Base-by-base conservation (phyloP, 2,797 vertebrate genomes). In the Falco cherrug region DNA sequence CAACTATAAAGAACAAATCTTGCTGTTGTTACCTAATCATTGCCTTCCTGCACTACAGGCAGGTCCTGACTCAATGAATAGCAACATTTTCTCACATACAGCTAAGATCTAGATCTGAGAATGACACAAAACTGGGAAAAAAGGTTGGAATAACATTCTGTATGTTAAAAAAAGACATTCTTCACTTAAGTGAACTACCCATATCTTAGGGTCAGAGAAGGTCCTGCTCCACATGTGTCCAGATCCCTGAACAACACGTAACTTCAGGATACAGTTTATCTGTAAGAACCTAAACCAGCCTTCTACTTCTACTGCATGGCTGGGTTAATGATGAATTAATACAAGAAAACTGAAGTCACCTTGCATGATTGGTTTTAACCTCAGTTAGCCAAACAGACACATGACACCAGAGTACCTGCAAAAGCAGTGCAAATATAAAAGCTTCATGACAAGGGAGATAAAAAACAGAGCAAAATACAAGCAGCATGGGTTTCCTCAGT, bases 361-460 rank as follows among this genome's bases (percentile, higher is more conserved):
- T 19, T 41, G 18, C 25, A 77, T 8, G n/a, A 21, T 59, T 86
- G 35, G 86, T 88, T 96, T 61, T 78, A 50, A 87, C 59, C 86
- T 91, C 90, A 65, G 59, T 83, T 71, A 80, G 28, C 47, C 43
- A 78, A 86, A 54, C 16, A 94, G 14, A 87, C 5, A 65, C 9
- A 29, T 5, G 29, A 87, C 14, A 94, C 35, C 29, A 26, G 65
- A 93, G 29, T 48, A 87, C 21, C 11, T 75, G 53, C 7, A 47
- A 79, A 17, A 68, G 77, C 68, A 92, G 91, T 63, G 79, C 80
- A 97, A 92, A 95, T 33, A 68, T 18, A 70, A 79, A 78, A 86
- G 64, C 70, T 96, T 37, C 39, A 41, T 41, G 39, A 41, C 39
- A 41, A 41, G 13, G 39, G 39, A 41, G 39, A 13, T 11, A 41